phyloP scores from a whole-genome alignment of 2,113 vertebrate species.

The Embiotoca jacksoni region DNA sequence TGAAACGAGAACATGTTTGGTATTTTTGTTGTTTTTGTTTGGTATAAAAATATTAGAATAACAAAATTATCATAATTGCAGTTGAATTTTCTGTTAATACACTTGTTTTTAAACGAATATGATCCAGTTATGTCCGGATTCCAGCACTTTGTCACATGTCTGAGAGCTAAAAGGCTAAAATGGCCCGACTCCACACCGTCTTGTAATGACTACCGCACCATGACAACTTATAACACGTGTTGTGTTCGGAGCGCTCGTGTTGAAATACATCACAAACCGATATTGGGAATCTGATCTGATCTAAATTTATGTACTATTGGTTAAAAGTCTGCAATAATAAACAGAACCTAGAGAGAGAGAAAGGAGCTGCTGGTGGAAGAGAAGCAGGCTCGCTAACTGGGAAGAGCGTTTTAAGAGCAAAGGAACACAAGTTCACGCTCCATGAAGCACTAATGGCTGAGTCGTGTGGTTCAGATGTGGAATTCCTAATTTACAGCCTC shows the following conservation, averaged over 20 bases:
- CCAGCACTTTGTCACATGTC: slow-evolving; percentile 2
- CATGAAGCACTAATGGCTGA: slow-evolving; percentile 67
- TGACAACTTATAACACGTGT: slow-evolving; percentile 31
- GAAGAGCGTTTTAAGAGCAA: slow-evolving; percentile 49
- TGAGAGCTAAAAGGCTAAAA: slow-evolving; percentile 12
- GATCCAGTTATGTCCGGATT: background rate
- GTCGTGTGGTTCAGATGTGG: slow-evolving; percentile 70
- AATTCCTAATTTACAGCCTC: slow-evolving; percentile 73
- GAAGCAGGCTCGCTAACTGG: slow-evolving; percentile 11
- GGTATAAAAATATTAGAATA: too few species aligned
- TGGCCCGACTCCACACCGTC: slow-evolving; percentile 9
- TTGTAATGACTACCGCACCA: slow-evolving; percentile 3
- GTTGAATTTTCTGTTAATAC: too few species aligned
- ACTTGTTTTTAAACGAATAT: too few species aligned
- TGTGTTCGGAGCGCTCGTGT: slow-evolving; percentile 10
- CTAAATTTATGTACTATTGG: slow-evolving; percentile 3
- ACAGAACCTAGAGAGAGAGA: background rate
- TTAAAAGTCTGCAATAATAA: slow-evolving; percentile 3
- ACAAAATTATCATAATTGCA: too few species aligned
- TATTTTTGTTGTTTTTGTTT: too few species aligned
- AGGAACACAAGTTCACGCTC: slow-evolving; percentile 67
- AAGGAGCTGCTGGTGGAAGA: background rate
- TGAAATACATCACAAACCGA: background rate
- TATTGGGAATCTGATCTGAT: slow-evolving; percentile 20
- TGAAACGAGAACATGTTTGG: too few species aligned